Conservation (phyloP, 2,797 vertebrate species). For the Erethizon dorsatum region DNA sequence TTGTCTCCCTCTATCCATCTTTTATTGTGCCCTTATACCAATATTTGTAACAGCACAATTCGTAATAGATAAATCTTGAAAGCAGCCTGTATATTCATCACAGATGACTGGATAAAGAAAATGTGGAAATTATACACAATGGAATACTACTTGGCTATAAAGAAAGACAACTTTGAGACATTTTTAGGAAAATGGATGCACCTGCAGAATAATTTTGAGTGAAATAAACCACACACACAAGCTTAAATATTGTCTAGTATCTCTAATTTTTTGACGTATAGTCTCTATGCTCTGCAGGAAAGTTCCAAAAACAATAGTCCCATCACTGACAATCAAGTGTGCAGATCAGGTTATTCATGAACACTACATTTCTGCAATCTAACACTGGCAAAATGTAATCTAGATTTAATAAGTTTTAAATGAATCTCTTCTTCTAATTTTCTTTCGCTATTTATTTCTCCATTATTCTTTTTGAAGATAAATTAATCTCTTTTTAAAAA, state of each 20-base stretch:
- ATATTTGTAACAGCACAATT: background rate
- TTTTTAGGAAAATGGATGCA: background rate
- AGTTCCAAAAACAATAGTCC: background rate
- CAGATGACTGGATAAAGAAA: background rate
- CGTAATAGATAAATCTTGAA: background rate
- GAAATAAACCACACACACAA: background rate
- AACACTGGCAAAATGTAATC: background rate
- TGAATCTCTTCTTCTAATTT: background rate
- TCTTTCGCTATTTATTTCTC: background rate
- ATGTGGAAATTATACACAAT: background rate
- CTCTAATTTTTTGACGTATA: background rate
- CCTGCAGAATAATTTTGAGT: background rate
- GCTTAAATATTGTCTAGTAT: background rate
- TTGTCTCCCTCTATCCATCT: background rate
- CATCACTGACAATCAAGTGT: background rate
- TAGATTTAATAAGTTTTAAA: constrained; percentile 1
- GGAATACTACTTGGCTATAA: background rate
- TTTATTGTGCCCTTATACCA: background rate
- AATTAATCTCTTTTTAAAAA: background rate
- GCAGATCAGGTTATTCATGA: background rate
- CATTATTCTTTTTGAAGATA: background rate
- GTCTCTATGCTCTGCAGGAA: background rate
- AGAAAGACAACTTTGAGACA: background rate
- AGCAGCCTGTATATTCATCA: background rate
- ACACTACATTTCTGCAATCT: background rate